A percentile compares a stretch with the other conserved stretches of the same genome.
phyloP scores from a whole-genome alignment of 2,797 vertebrate species.

The Sciaenops ocellatus region DNA sequence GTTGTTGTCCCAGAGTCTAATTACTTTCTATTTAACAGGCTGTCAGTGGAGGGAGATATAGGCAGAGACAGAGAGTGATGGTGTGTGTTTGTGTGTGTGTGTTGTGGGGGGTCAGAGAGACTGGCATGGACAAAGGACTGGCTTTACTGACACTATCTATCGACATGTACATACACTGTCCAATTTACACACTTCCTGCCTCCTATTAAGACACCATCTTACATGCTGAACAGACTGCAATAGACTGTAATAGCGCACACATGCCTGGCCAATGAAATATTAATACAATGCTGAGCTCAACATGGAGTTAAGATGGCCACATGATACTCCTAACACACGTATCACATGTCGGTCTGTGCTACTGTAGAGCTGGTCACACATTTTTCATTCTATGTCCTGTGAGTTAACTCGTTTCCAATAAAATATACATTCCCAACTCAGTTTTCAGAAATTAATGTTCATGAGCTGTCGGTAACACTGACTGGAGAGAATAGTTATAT shows the following conservation, averaged over 20 bases:
- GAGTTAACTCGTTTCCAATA: not conserved
- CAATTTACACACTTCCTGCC: slow-evolving; percentile 25
- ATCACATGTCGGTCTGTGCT: not conserved
- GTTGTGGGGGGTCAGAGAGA: slow-evolving; percentile 26
- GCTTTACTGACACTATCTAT: slow-evolving; percentile 50
- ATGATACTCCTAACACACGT: not conserved
- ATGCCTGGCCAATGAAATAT: slow-evolving; percentile 11
- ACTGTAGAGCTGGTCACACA: not conserved
- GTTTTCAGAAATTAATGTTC: slow-evolving; percentile 5
- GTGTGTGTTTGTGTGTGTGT: slow-evolving; percentile 7
- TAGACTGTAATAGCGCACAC: not conserved
- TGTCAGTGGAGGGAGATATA: slow-evolving; percentile 61
- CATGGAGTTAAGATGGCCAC: not conserved
- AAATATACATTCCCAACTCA: not conserved
- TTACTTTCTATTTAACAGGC: slow-evolving; percentile 77
- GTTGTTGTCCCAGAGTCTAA: slow-evolving; percentile 70
- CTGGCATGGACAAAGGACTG: slow-evolving; percentile 24
- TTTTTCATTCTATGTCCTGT: not conserved
- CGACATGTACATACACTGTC: slow-evolving; percentile 6
- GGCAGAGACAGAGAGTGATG: slow-evolving; percentile 49
- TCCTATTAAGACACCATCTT: not conserved
- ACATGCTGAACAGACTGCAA: slow-evolving; percentile 2
- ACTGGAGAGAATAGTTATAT: not conserved
- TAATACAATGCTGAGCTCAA: slow-evolving; percentile 3
- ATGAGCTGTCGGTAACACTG: not conserved